Base-by-base conservation (phyloP, 2,888 invertebrate species). In the Rhamnusium bicolor region DNA sequence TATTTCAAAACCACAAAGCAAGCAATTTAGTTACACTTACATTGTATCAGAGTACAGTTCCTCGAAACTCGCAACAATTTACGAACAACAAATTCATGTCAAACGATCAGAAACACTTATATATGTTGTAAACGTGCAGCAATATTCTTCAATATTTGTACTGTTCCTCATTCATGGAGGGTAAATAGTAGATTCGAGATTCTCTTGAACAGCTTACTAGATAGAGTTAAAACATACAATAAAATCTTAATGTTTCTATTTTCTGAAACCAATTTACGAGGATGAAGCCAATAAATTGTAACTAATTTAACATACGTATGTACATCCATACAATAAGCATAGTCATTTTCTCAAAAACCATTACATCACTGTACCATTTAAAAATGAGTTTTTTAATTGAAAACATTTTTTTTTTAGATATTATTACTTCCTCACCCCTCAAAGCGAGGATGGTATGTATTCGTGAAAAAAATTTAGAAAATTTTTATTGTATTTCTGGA, bases 31-130 rank as follows among this genome's bases (percentile, higher is more conserved):
- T 40, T 60, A 60, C 10, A 60, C 53, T 69, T 62, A 53, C 53
- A 54, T 53, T 40, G 61, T 69, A 69, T 29, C 69, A 53, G n/a
- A 62, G 61, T 19, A 53, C 29, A 69, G 27, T 69, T 62, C 24
- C 54, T 32, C 16, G 53, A 49, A 51, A 32, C 61, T 27, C 19
- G 29, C 53, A 32, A 56, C 67, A 67, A 46, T 67, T 54, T 56
- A 56, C 32, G 49, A 69, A 69, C 69, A 69, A 69, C 69, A 69
- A 69, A 69, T 69, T 69, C 69, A 69, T 32, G 69, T 69, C 69
- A 51, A 60, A 54, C 61, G 40, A 62, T 61, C 61, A 69, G 10
- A 53, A 69, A 61, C 69, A 61, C 69, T 69, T 69, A 61, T 40
- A 40, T 69, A 61, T 61, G 67, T 46, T 56, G 40, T 32, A 67